Percentiles rank a stretch among this genome's conserved stretches.
Conservation (phyloP, 2,888 invertebrate species). For the Tachina lurida region DNA sequence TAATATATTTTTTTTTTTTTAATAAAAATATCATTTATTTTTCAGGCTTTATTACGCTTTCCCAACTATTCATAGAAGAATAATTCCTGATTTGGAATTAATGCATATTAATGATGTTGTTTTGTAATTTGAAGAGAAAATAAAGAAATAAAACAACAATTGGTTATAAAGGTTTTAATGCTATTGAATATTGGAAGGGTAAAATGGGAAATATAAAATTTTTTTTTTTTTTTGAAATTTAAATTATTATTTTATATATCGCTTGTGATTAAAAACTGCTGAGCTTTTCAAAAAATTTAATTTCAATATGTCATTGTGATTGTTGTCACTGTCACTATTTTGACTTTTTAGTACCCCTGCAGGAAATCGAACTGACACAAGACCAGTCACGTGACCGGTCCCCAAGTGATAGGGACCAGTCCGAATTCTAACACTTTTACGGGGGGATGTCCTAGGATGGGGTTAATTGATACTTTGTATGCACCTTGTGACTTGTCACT, state of each 20-base stretch:
- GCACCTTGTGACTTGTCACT: no score
- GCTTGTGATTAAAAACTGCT: no score
- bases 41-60: slow-evolving; percentile 39
- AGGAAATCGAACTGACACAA: no score
- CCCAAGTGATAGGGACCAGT: no score
- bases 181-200: slow-evolving; percentile 13
- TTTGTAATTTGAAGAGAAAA: slow-evolving; percentile 20
- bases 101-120: slow-evolving; percentile 82
- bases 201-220: slow-evolving; percentile 29
- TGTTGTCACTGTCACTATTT: neutral
- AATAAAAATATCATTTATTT: slow-evolving; percentile 72
- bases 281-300: no score
- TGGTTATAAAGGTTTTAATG: neutral
- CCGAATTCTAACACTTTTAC: no score
- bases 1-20: slow-evolving; percentile 51
- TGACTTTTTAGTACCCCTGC: no score
- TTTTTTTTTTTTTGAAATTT: neutral
- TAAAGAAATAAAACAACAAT: neutral
- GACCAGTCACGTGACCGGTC: no score
- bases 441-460: no score
- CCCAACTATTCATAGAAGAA: slow-evolving; percentile 62
- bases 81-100: slow-evolving; percentile 82
- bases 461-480: no score
- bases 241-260: neutral
- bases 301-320: no score